Evolutionary conservation across 2,888 invertebrate species (phyloP), one percentile per base, ranked within the genome.

Genomic region (Nephrotoma appendiculata): DNA sequence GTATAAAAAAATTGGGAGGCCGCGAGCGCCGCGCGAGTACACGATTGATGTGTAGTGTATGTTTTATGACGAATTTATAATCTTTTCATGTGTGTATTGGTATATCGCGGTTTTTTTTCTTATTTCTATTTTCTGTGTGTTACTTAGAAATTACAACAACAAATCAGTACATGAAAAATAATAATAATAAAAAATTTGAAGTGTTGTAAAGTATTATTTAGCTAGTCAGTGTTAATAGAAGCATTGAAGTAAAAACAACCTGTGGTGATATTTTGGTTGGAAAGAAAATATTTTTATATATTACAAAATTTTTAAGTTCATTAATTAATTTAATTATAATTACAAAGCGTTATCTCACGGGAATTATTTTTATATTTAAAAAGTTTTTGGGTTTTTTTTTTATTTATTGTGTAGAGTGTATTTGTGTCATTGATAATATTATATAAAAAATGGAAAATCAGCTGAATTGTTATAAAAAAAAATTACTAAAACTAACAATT

Each of bases 181-280:
- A 71, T 71, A 71, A 85, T 71, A 71, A 71, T 85, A 48, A 85
- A 48, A 31, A 71, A 71, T 71, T 71, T 31, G 71, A 71, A 71
- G 71, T 71, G 86, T 84, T 87, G 87, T 87, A 86, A 87, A 88
- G 87, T 87, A 87, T 71, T 71, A 71, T 85, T 89, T 89, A 89
- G 89, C 89, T 89, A 90, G 89, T 91, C 91, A 91, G 91, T 91
- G 91, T 91, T 91, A 91, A 91, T 91, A 91, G 91, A 90, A 90
- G 90, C 91, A 90, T 90, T 90, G 91, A 90, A 90, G 71, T 71
- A 71, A 90, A 90, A 90, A 90, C 91, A 91, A 90, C 91, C 87
- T 87, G 86, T 83, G 86, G 43, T 84, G 43, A 71, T 19, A 19
- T 71, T 48, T 71, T 31, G 6, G 71, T 71, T 71, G 9, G 11